phyloP scores from a whole-genome alignment of 1,140 invertebrate species.

The Tetraneura akinire region DNA sequence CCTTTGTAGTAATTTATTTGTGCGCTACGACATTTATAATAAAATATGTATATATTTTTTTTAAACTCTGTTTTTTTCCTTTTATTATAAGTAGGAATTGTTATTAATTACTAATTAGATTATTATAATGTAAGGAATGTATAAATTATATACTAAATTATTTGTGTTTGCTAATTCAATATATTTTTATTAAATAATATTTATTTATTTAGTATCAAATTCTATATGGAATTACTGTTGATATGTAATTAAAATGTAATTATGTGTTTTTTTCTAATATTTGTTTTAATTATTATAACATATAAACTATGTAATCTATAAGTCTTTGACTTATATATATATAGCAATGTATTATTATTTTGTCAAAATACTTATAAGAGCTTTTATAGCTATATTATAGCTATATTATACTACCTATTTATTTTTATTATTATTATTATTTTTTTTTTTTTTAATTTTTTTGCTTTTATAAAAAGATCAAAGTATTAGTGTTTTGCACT shows the following conservation, averaged over 20 bases:
- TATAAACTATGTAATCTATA: too few species aligned
- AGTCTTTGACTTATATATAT: not conserved
- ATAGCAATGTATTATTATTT: constrained; percentile 8
- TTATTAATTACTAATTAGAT: too few species aligned
- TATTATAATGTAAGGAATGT: too few species aligned
- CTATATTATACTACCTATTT: too few species aligned
- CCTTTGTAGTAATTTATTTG: constrained; percentile 7
- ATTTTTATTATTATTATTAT: too few species aligned
- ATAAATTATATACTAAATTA: not conserved
- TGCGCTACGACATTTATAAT: constrained; percentile 10
- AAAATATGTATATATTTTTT: not conserved
- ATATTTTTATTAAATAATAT: not conserved
- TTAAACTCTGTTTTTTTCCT: not conserved
- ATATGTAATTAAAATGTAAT: not conserved
- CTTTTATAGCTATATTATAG: too few species aligned
- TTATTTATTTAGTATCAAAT: not conserved
- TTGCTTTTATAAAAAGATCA: too few species aligned
- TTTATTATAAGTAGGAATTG: not conserved
- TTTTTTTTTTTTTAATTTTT: too few species aligned
- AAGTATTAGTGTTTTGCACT: too few species aligned
- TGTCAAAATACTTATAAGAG: constrained; percentile 7
- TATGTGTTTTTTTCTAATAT: not conserved
- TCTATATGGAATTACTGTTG: not conserved
- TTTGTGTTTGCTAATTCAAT: not conserved
- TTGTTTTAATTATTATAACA: too few species aligned